Conservation (phyloP, 2,797 vertebrate genomes). For the Danio albolineatus region DNA sequence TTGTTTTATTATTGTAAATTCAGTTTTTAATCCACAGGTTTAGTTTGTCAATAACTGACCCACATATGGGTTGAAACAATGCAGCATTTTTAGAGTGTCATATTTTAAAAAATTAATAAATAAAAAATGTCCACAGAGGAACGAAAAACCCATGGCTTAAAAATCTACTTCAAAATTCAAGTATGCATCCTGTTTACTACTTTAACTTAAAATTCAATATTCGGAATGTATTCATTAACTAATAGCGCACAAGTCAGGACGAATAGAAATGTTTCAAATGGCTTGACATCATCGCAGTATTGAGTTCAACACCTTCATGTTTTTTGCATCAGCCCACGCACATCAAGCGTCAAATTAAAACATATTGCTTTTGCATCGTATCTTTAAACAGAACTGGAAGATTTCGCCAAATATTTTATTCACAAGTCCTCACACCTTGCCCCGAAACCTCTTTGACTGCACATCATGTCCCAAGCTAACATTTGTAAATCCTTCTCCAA, state of each 20-base stretch:
- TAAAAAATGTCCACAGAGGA: too few relatives aligned
- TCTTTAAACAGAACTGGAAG: background rate
- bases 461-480: conserved; percentile 22
- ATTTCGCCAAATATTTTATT: conserved; percentile 13
- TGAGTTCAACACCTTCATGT: conserved; percentile 1
- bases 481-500: conserved; percentile 41
- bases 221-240: background rate
- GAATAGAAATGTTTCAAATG: background rate
- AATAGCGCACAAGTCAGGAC: background rate
- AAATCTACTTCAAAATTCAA: background rate
- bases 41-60: too few relatives aligned
- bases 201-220: background rate
- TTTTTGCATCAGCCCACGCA: background rate
- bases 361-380: conserved; percentile 12
- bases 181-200: background rate
- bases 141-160: too few relatives aligned
- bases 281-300: background rate
- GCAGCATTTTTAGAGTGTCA: too few relatives aligned
- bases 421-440: background rate
- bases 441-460: conserved; percentile 4
- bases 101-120: too few relatives aligned
- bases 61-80: too few relatives aligned
- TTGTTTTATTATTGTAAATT: too few relatives aligned
- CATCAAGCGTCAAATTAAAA: background rate
- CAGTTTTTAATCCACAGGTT: too few relatives aligned